These are phyloP conservation scores for Ateles fusciceps DNA, from an alignment of 2,797 vertebrate species.

Conservation along the genomic window DNA sequence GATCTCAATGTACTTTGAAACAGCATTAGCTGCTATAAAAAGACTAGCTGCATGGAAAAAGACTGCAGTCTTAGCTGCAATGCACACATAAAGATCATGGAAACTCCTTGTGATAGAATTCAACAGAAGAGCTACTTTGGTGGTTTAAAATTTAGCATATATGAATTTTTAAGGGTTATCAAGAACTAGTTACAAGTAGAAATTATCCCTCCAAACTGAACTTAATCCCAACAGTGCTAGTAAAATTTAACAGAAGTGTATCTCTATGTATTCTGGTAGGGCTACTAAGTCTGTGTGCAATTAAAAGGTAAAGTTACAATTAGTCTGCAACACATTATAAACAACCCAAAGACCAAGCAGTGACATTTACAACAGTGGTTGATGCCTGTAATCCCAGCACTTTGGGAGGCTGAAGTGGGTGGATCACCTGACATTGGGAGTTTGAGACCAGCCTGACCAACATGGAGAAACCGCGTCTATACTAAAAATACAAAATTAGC, in stretches of 20 bases:
- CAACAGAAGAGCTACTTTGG: background rate
- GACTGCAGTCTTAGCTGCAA: background rate
- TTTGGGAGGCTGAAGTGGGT: too few species aligned
- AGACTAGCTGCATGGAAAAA: background rate
- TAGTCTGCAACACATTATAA: background rate
- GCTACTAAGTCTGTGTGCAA: background rate
- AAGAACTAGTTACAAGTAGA: background rate
- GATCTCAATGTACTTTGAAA: slow-evolving; percentile 11
- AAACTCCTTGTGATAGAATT: background rate
- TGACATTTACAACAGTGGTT: background rate
- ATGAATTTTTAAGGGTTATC: slow-evolving; percentile 24
- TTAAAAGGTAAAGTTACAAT: slow-evolving; percentile 18
- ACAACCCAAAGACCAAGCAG: background rate
- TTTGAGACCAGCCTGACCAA: too few species aligned
- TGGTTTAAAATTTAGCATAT: slow-evolving; percentile 12
- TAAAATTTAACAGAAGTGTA: slow-evolving; percentile 11
- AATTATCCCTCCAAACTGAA: slow-evolving; percentile 40
- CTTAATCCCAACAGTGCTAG: background rate
- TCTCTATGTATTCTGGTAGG: background rate
- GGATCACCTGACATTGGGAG: too few species aligned
- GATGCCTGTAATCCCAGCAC: too few species aligned
- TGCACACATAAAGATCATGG: background rate
- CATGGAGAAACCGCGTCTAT: too few species aligned
- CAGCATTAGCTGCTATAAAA: background rate
- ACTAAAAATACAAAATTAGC: too few species aligned